These are phyloP conservation scores for Trimorus sp. DNA, from an alignment of 2,888 invertebrate genomes.

Conservation along the genomic window DNA sequence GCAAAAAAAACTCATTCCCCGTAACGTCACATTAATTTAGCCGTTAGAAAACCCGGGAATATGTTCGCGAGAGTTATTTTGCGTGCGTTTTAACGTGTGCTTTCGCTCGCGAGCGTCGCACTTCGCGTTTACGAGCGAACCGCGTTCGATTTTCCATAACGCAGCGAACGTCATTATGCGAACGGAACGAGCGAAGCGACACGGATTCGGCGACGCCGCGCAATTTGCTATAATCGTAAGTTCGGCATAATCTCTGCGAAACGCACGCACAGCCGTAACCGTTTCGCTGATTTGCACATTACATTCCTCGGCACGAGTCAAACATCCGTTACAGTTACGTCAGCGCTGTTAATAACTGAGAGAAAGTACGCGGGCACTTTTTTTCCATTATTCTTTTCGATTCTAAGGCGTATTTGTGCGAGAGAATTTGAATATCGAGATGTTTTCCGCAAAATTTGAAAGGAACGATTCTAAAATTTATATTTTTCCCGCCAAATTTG, in stretches of 20 bases:
- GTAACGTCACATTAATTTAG: conserved; percentile 52
- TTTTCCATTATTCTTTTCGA: too few relatives aligned
- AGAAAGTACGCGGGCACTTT: too few relatives aligned
- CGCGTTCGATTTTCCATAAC: conserved; percentile 55
- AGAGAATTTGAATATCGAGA: too few relatives aligned
- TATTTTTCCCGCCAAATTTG: too few relatives aligned
- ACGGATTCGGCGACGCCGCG: conserved; percentile 46
- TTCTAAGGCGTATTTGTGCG: too few relatives aligned
- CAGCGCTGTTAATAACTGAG: conserved; percentile 30
- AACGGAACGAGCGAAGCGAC: conserved; percentile 44
- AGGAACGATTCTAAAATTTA: too few relatives aligned
- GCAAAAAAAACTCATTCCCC: conserved; percentile 34
- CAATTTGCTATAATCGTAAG: conserved; percentile 51
- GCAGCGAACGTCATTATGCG: conserved; percentile 47
- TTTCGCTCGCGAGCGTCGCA: conserved; percentile 38
- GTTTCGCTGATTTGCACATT: conserved; percentile 47
- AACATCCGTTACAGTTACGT: conserved; percentile 54
- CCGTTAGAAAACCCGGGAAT: conserved; percentile 38
- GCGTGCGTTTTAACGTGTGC: conserved; percentile 24
- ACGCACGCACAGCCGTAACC: conserved; percentile 9
- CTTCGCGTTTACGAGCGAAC: conserved; percentile 46
- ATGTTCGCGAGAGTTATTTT: conserved; percentile 23
- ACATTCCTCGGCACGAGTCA: conserved; percentile 54
- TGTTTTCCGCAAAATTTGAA: too few relatives aligned
- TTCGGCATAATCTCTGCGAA: conserved; percentile 39